These are phyloP conservation scores for Cetoscarus ocellatus DNA, from an alignment of 2,797 vertebrate genomes.

Conservation along the genomic window DNA sequence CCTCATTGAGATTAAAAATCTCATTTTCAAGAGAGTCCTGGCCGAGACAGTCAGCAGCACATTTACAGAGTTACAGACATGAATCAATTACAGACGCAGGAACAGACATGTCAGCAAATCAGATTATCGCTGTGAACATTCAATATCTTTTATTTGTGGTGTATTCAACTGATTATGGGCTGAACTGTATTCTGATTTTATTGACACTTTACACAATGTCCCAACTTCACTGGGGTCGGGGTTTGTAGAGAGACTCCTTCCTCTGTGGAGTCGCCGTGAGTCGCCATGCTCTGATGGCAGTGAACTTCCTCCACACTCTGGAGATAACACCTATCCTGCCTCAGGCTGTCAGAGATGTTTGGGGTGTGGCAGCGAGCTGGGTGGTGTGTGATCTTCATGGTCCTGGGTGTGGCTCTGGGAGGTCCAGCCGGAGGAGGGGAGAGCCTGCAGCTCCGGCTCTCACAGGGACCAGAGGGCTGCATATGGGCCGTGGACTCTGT, in stretches of 20 bases:
- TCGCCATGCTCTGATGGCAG: conserved; percentile 3
- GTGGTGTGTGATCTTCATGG: conserved; percentile 19
- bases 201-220: too few species aligned
- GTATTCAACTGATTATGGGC: too few species aligned
- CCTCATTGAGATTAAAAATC: too few species aligned
- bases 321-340: conserved; percentile 4
- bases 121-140: too few species aligned
- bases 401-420: conserved; percentile 55
- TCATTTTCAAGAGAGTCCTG: too few species aligned
- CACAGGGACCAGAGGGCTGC: conserved; percentile 24
- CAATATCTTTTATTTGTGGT: too few species aligned
- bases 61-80: too few species aligned
- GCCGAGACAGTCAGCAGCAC: too few species aligned
- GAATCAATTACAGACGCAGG: too few species aligned
- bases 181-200: too few species aligned
- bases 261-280: background rate
- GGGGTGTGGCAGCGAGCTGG: conserved; percentile 28
- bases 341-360: conserved; percentile 17
- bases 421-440: conserved; percentile 49
- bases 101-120: too few species aligned
- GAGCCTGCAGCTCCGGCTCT: conserved; percentile 33
- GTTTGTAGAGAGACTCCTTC: background rate
- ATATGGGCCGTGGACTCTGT: conserved; percentile 41
- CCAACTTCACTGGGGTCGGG: background rate
- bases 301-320: background rate